phyloP scores from a whole-genome alignment of 2,797 vertebrate genomes.

The Pitangus sulphuratus region DNA sequence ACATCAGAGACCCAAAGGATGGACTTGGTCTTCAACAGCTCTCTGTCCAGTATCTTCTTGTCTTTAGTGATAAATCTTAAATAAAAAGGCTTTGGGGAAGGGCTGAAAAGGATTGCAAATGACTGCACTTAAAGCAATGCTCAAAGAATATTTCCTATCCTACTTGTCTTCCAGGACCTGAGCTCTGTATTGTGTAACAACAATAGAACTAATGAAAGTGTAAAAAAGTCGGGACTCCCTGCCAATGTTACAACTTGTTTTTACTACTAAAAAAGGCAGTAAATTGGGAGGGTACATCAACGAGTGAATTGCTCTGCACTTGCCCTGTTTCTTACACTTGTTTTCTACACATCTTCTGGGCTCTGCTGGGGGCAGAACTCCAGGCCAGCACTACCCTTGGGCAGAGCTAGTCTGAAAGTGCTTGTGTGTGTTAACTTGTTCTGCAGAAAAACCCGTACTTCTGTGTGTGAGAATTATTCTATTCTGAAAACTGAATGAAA shows the following conservation, averaged over 20 bases:
- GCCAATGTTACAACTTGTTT: slow-evolving; percentile 46
- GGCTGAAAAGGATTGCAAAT: background rate
- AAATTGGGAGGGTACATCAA: slow-evolving; percentile 27
- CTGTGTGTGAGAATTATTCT: background rate
- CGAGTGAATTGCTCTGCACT: background rate
- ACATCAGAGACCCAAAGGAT: background rate
- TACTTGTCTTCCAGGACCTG: slow-evolving; percentile 28
- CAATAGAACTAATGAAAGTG: slow-evolving; percentile 35
- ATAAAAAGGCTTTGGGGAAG: background rate
- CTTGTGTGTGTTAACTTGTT: background rate
- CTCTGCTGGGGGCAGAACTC: background rate
- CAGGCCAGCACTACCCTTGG: background rate
- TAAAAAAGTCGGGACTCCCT: slow-evolving; percentile 23
- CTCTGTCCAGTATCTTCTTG: background rate
- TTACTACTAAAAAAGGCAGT: slow-evolving; percentile 68
- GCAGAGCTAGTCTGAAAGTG: background rate
- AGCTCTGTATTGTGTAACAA: slow-evolving; percentile 25
- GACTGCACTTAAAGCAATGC: background rate
- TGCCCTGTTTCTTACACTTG: background rate
- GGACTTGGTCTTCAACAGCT: background rate
- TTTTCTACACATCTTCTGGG: background rate
- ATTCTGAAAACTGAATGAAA: background rate
- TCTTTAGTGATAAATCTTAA: background rate
- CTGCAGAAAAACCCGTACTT: background rate
- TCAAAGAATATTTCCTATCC: background rate